Base-by-base conservation (phyloP, 92 coral and sea anemone species). In the Nematostella vectensis region DNA sequence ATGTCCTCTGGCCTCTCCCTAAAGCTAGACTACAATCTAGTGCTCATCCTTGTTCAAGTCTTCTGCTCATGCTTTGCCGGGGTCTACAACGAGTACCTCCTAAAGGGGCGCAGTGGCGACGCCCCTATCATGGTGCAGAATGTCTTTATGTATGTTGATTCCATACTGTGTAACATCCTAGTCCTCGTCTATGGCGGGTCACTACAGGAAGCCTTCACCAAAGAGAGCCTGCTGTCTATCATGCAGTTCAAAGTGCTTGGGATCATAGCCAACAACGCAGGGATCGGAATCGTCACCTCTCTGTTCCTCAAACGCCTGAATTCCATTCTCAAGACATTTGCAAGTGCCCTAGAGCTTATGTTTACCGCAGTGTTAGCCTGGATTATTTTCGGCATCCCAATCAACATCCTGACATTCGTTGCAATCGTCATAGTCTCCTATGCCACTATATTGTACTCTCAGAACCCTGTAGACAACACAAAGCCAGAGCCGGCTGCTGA, bases 11-110 rank as follows among this genome's bases (percentile, higher is more conserved):
- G 93, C 8, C 56, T 93, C 38, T 62, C 80, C 18, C 59, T 87
- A 11, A 59, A 36, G 29, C 54, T 93, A 21, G 94, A 93, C 48
- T 55, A 70, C 58, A 81, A 87, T 63, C 77, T 89, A n/a, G 42
- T 81, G 48, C 64, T 89, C 1, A 86, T 89, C 49, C 83, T 89
- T 12, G 91, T 89, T 25, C 97, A 89, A 67, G 94, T 89, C 23
- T 81, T 89, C 64, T 86, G 97, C 37, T 89, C 97, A 22, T 89
- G 97, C 50, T 81, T 89, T 77, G 97, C 97, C 27, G 97, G 97
- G 43, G 97, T 89, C 33, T 89, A 89, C 68, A 89, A 89, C 61
- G 97, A 89, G 66, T 89, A 89, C 69, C 89, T 89, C 12, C 61
- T 89, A 31, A 89, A 89, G 60, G 97, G 97, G 28, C 81, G 74